phyloP scores from a whole-genome alignment of 1,140 invertebrate genomes.

The Piezodorus guildinii region DNA sequence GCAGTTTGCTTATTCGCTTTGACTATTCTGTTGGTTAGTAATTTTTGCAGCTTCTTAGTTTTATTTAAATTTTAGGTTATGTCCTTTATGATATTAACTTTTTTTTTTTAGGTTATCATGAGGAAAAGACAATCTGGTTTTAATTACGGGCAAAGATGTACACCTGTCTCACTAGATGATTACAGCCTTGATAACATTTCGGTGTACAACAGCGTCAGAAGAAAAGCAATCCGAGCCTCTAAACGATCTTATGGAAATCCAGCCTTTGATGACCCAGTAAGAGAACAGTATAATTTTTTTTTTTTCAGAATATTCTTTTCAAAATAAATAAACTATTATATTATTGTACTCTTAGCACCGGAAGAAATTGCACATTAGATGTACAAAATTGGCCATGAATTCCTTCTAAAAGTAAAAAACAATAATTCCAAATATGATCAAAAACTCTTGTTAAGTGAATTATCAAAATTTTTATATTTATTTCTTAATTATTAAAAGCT shows the following conservation, averaged over 20 bases:
- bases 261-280: constrained; percentile 80
- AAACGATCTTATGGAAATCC: constrained; percentile 82
- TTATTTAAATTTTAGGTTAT: background rate
- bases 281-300: background rate
- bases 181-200: constrained; percentile 83
- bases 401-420: too few relatives aligned
- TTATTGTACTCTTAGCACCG: too few relatives aligned
- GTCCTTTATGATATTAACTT: background rate
- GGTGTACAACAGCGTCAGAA: constrained; percentile 61
- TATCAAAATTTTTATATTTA: too few relatives aligned
- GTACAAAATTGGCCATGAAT: too few relatives aligned
- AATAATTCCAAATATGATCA: too few relatives aligned
- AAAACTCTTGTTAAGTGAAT: too few relatives aligned
- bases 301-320: too few relatives aligned
- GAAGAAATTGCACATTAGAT: too few relatives aligned
- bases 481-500: too few relatives aligned
- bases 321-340: too few relatives aligned
- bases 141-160: constrained; percentile 72
- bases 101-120: constrained; percentile 46
- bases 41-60: background rate
- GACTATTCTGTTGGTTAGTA: constrained; percentile 52
- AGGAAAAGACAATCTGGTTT: constrained; percentile 52
- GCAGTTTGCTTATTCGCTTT: constrained; percentile 46
- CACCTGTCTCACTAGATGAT: constrained; percentile 73
- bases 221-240: constrained; percentile 55